Evolutionary conservation across 2,888 invertebrate genomes (phyloP).

Genomic region (Dynastes hyllus): DNA sequence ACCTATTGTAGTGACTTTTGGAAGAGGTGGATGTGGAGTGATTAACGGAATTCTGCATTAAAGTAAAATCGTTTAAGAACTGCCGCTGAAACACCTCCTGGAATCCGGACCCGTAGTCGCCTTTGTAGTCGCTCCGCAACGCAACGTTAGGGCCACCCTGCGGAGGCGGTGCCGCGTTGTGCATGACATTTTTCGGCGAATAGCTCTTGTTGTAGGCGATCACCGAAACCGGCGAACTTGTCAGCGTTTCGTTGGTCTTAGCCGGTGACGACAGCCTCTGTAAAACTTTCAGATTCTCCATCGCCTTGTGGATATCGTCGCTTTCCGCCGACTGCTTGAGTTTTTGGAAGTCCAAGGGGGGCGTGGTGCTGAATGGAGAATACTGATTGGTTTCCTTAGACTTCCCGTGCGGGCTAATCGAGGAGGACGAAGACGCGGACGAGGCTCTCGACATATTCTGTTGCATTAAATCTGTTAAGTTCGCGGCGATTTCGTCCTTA

Average conservation of each 20-base stretch:
- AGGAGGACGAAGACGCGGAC: constrained; percentile 11
- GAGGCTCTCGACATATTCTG: constrained; percentile 39
- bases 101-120: constrained; percentile 61
- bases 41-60: constrained; percentile 57
- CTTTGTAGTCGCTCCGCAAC: constrained; percentile 52
- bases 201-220: constrained; percentile 68
- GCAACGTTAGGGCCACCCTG: constrained; percentile 33
- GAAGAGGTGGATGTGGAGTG: constrained; percentile 59
- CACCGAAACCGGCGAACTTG: constrained; percentile 68
- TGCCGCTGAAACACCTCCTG: constrained; percentile 70
- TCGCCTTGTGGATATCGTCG: constrained; percentile 71
- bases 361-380: constrained; percentile 39
- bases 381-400: constrained; percentile 26
- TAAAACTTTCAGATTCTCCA: constrained; percentile 71
- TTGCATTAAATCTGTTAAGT: constrained; percentile 49
- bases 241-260: constrained; percentile 62
- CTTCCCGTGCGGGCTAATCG: constrained; percentile 32
- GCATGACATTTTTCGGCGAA: constrained; percentile 59
- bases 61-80: constrained; percentile 62
- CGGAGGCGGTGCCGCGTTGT: constrained; percentile 36
- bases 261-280: constrained; percentile 69
- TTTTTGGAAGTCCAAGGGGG: constrained; percentile 53
- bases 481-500: constrained; percentile 47
- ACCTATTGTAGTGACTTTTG: constrained; percentile 67
- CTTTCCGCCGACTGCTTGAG: constrained; percentile 58